Evolutionary conservation across 2,113 vertebrate genomes (phyloP), one percentile per base, ranked within the genome.

Genomic region (Calidris pugnax): DNA sequence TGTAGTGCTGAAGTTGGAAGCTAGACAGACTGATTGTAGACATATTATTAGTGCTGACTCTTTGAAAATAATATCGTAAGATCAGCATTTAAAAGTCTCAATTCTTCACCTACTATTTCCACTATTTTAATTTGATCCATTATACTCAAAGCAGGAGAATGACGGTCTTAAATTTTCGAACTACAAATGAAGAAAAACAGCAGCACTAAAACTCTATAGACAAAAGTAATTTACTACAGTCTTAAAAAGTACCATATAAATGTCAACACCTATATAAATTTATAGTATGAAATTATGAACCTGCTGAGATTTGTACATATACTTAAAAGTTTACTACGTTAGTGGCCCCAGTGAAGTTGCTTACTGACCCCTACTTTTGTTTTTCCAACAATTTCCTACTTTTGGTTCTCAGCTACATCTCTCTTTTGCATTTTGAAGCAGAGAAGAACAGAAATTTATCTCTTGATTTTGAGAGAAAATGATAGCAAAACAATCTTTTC

Each of bases 231-330:
- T 96, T 91, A 88, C 68, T 80, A 47, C 18, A 64, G 87, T 89
- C 75, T 96, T 97, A 55, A 93, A 93, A 96, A 93, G 87, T 66
- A 90, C 77, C 90, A 95, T 76, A 97, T 74, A 84, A 92, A 60
- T 90, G 95, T 97, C 96, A 95, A 66, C 93, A 94, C 87, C 76
- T 57, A 50, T 15, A 73, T 7, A 50, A 87, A 78, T 78, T 91
- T 85, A 78, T 50, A 71, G 59, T 14, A 76, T 37, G 85, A 92
- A 95, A 84, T 43, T 71, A 80, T 10, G n/a, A 94, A 92, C 64
- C 55, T 78, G 47, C 68, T 84, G 55, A 81, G 79, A 90, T 66
- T 67, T 41, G 41, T 59, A 88, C 7, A 83, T 27, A 45, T 32
- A 66, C n/a, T 67, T 88, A 74, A 71, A 76, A 71, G 77, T 84